Conservation (phyloP, 2,113 vertebrate species). For the Eulacestoma nigropectus region DNA sequence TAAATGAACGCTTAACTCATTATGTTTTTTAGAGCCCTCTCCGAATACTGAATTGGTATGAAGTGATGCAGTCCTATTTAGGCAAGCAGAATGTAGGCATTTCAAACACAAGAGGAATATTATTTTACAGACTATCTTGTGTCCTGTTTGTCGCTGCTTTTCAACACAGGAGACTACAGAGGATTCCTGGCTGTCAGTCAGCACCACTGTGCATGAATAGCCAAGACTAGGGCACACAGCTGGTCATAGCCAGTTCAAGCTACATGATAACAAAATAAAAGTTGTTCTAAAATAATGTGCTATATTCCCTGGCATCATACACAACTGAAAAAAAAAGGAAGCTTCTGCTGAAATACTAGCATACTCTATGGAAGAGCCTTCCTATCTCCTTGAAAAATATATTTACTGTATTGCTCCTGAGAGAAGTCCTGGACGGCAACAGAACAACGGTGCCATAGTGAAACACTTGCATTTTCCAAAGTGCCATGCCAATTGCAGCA, state of each 20-base stretch:
- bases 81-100: neutral
- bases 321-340: neutral
- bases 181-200: neutral
- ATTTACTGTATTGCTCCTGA: neutral
- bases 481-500: neutral
- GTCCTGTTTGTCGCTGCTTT: neutral
- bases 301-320: neutral
- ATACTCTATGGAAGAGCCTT: neutral
- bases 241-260: neutral
- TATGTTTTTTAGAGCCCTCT: neutral
- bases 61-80: neutral
- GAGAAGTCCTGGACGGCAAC: neutral
- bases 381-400: neutral
- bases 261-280: neutral
- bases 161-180: neutral
- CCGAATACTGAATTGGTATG: neutral
- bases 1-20: neutral
- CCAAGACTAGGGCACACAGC: neutral
- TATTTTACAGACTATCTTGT: neutral
- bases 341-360: neutral
- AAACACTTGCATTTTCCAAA: neutral
- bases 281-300: neutral
- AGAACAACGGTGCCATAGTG: neutral
- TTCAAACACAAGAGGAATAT: neutral
- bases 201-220: neutral